A percentile compares a stretch with the other conserved stretches of the same genome.
Conservation (phyloP, 1,140 invertebrate genomes). For the Magallana angulata region DNA sequence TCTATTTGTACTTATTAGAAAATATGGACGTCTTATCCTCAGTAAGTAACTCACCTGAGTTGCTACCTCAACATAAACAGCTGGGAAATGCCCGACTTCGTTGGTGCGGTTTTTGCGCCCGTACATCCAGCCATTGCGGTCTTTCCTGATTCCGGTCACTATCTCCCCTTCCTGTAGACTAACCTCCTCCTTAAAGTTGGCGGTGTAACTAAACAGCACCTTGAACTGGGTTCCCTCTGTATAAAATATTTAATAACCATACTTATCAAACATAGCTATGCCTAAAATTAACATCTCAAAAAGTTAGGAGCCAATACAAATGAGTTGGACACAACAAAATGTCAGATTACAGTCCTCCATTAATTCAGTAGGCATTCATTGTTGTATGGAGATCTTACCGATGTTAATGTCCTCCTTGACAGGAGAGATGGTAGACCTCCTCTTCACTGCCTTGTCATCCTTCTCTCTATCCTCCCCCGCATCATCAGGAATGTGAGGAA, state of each 20-base stretch:
- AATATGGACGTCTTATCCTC: neutral
- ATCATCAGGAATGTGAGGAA: slow-evolving; percentile 41
- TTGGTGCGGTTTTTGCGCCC: slow-evolving; percentile 63
- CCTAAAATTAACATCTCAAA: no score
- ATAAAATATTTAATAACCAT: slow-evolving; percentile 12
- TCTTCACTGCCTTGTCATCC: neutral
- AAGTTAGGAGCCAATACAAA: no score
- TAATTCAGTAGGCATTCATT: no score
- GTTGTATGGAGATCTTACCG: neutral
- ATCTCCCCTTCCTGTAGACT: slow-evolving; percentile 67
- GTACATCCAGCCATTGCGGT: slow-evolving; percentile 74
- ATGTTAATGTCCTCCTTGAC: slow-evolving; percentile 8
- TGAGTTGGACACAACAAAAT: no score
- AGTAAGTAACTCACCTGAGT: neutral
- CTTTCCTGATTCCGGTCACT: slow-evolving; percentile 65
- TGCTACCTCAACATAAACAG: slow-evolving; percentile 72
- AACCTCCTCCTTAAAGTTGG: slow-evolving; percentile 66
- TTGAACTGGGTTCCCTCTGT: slow-evolving; percentile 56
- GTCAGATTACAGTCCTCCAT: no score
- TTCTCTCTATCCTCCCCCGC: slow-evolving; percentile 1
- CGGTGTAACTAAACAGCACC: slow-evolving; percentile 64
- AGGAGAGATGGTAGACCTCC: slow-evolving; percentile 24
- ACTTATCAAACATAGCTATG: no score
- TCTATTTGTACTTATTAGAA: neutral
- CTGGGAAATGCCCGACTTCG: slow-evolving; percentile 69